A percentile compares a stretch with the other conserved stretches of the same genome.
phyloP scores from a whole-genome alignment of 2,888 invertebrate species.

The Pandemis corylana region DNA sequence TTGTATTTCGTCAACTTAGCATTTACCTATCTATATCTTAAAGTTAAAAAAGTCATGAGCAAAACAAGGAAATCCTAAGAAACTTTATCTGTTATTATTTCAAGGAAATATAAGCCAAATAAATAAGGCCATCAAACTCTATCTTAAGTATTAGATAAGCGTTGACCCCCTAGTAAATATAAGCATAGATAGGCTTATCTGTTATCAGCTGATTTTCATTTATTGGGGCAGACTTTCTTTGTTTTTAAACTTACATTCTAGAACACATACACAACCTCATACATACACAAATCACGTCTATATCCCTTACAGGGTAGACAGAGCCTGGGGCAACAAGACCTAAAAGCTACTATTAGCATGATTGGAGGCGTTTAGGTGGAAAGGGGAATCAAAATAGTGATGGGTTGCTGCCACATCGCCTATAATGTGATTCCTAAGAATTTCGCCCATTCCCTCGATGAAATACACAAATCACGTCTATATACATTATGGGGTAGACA shows the following conservation, averaged over 20 bases:
- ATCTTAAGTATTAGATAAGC: slow-evolving; percentile 20
- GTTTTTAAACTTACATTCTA: neutral
- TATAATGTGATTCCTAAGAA: too few relatives aligned
- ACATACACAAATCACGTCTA: too few relatives aligned
- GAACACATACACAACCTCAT: neutral
- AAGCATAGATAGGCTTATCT: slow-evolving; percentile 15
- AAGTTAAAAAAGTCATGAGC: neutral
- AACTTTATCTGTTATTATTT: neutral
- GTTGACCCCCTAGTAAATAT: slow-evolving; percentile 31
- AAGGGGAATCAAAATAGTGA: too few relatives aligned
- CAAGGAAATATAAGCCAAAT: slow-evolving; percentile 4
- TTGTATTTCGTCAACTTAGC: too few relatives aligned
- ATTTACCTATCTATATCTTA: neutral
- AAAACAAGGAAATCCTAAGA: neutral
- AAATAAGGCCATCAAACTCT: slow-evolving; percentile 21
- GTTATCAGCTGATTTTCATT: slow-evolving; percentile 14
- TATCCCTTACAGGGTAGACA: too few relatives aligned
- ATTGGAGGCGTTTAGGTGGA: too few relatives aligned
- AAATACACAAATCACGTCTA: too few relatives aligned
- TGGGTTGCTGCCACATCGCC: too few relatives aligned
- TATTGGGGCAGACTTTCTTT: slow-evolving; percentile 21
- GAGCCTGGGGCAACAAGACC: too few relatives aligned
- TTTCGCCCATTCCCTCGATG: too few relatives aligned
- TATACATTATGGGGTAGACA: too few relatives aligned
- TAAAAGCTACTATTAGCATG: too few relatives aligned